Base-by-base conservation (phyloP, 2,113 vertebrate species). In the Taurulus bubalis region DNA sequence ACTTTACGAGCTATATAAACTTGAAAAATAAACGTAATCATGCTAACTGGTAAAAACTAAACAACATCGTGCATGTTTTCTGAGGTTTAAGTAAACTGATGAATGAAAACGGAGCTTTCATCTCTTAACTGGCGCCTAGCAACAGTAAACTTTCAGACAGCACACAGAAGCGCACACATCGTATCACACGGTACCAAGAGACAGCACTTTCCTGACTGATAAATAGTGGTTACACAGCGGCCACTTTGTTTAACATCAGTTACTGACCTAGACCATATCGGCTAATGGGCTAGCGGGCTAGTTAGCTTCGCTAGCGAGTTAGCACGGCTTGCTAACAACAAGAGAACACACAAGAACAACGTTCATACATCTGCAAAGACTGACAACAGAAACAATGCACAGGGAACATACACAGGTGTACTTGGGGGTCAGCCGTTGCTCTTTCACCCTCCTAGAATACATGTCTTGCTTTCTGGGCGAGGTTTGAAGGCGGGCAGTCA, bases 401-500 rank as follows among this genome's bases (percentile, higher is more conserved):
- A 22, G 6, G 26, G 3, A 75, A 95, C 95, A 80, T 94, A 94
- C 94, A 85, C 90, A 90, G 28, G 93, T 91, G 84, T 95, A 95
- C 91, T 95, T 95, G 49, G 94, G 90, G 77, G 91, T 94, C 84
- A 93, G 88, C 32, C 71, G 90, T 67, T 77, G 88, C 58, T 93
- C 92, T 79, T 95, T 95, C 84, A 76, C 80, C 79, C 91, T 92
- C 85, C 89, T 91, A 84, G 93, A 93, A 88, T 95, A 96, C 95
- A 96, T 95, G 72, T 93, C 93, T 89, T 85, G 76, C 71, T 86
- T 82, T 83, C 82, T 71, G 77, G 75, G 59, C 60, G 80, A 90
- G 68, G 65, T 45, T n/a, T 84, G 70, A 73, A 69, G 71, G 38
- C 65, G 66, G 53, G 77, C 79, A 85, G 85, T 92, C 88, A 89